These are phyloP conservation scores for Columba janthina DNA, from an alignment of 2,113 vertebrate genomes.

Conservation along the genomic window DNA sequence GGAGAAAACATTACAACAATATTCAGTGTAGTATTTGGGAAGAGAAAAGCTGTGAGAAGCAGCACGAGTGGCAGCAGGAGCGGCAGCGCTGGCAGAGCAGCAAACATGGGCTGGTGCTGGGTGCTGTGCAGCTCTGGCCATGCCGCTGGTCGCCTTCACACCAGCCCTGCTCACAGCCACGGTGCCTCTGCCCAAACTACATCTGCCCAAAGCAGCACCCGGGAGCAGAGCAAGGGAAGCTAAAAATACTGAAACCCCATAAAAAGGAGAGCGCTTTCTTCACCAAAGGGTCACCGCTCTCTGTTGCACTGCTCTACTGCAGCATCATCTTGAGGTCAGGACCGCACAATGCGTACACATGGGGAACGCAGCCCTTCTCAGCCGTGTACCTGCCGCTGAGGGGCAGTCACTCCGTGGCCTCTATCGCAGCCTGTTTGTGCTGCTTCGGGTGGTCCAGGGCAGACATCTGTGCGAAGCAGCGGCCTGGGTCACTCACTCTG, in stretches of 20 bases:
- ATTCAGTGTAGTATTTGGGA: neutral
- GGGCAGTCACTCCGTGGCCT: neutral
- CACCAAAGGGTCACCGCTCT: neutral
- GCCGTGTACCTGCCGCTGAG: neutral
- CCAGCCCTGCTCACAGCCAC: neutral
- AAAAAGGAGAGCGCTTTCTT: neutral
- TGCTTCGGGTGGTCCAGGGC: neutral
- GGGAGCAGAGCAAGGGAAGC: neutral
- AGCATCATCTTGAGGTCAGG: neutral
- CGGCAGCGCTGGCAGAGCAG: neutral
- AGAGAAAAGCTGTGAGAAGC: neutral
- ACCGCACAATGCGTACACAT: rapidly evolving
- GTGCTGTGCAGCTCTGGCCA: rapidly evolving
- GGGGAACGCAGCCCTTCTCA: neutral
- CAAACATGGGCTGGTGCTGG: rapidly evolving
- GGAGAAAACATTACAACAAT: neutral
- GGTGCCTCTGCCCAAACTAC: neutral
- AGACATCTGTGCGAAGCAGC: neutral
- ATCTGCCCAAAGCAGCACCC: neutral
- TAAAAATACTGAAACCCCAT: neutral
- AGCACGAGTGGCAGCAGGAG: neutral
- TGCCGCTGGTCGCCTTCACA: neutral
- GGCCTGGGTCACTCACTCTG: neutral
- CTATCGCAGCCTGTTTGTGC: neutral
- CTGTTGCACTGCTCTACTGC: neutral